Base-by-base conservation (phyloP, 2,797 vertebrate species). In the Tadarida brasiliensis region DNA sequence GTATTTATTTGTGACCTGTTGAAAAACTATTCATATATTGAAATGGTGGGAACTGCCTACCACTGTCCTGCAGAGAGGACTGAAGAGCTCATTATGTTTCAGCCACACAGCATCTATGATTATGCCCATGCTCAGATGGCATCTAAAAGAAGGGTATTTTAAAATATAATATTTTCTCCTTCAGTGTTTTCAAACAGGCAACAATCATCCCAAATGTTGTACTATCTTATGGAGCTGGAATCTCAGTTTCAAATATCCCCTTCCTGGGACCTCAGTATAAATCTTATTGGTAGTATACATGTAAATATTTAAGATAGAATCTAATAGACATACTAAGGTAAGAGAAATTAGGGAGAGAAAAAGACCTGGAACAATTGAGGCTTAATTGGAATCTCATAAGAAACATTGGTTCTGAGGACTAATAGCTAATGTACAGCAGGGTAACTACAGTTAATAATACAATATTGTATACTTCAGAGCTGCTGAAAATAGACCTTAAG, bases 1-100 rank as follows among this genome's bases (percentile, higher is more conserved):
- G 71, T 76, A 49, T 94, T 98, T 85, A 68, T 96, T 96, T 95
- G 82, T 71, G 61, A 28, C 86, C 22, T 95, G 47, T 7, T 93
- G 39, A 63, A 96, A 97, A 97, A 94, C 73, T 73, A 85, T 19
- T 61, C 87, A 11, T 70, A 57, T 74, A 65, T 47, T 77, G 77
- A 96, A 95, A 96, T 63, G 51, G 35, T 94, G 51, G 56, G 61
- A 89, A 90, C 14, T 84, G 22, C n/a, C 30, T 67, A 54, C 63
- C 10, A 54, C 65, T 77, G 35, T 90, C 61, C 76, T 82, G 20
- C 28, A 88, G 39, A 47, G 44, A 96, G 56, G 67, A 76, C 57
- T 77, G 76, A 73, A 83, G 73, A 68, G 26, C 86, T 89, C 51
- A 63, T 91, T 96, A 93, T 49, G 49, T 57, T 70, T 96, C n/a